A percentile compares a stretch with the other conserved stretches of the same genome.
These are phyloP conservation scores for Malacoctenus gilli DNA, from an alignment of 2,797 vertebrate genomes.

Conservation along the genomic window DNA sequence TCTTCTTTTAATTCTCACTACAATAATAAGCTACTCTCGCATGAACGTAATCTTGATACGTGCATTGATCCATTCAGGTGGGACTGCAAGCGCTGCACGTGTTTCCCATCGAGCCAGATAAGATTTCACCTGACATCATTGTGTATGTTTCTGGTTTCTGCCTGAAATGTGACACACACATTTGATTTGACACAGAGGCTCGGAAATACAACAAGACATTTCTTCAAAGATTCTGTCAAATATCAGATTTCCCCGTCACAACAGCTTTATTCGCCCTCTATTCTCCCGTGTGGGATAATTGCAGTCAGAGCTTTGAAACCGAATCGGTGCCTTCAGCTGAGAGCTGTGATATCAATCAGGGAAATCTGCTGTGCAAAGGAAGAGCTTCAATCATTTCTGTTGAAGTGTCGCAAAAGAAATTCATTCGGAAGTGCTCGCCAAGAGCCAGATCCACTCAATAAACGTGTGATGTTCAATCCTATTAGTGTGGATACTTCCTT, in stretches of 20 bases:
- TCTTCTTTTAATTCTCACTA: too few species aligned
- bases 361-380: slow-evolving; percentile 7
- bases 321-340: slow-evolving; percentile 5
- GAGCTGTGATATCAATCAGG: neutral
- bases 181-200: neutral
- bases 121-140: neutral
- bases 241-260: too few species aligned
- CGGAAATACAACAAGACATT: neutral
- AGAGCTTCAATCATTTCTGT: neutral
- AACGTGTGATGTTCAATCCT: too few species aligned
- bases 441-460: neutral
- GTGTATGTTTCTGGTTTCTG: slow-evolving; percentile 1
- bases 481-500: too few species aligned
- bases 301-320: neutral
- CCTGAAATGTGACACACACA: neutral
- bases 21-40: too few species aligned
- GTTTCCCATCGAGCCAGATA: neutral
- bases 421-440: neutral
- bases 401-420: neutral
- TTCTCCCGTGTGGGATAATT: neutral
- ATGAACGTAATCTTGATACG: too few species aligned
- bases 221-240: too few species aligned
- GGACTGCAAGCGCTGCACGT: neutral
- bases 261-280: neutral
- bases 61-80: neutral